Evolutionary conservation across 2,113 vertebrate species (phyloP).

Genomic region (Oryzias melastigma): DNA sequence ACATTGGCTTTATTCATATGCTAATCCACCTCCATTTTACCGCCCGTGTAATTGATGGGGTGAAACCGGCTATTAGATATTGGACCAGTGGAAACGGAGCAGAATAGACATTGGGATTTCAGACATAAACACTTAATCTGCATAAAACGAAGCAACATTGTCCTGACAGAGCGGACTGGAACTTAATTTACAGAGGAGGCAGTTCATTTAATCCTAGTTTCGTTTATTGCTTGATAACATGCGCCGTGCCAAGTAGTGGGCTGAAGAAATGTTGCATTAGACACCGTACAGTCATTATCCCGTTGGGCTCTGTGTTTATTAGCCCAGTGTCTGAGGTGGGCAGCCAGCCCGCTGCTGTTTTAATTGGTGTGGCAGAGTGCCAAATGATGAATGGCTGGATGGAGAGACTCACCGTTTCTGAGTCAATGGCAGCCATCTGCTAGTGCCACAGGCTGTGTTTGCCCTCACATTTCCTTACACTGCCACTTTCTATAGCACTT

Average conservation of each 20-base stretch:
- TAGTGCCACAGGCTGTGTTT: conserved; percentile 44
- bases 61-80: conserved; percentile 58
- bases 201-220: conserved; percentile 6
- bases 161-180: neutral
- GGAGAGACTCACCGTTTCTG: conserved; percentile 38
- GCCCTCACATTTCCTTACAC: conserved; percentile 5
- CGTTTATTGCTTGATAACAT: conserved; percentile 8
- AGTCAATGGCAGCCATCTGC: conserved; percentile 67
- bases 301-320: conserved; percentile 50
- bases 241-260: conserved; percentile 18
- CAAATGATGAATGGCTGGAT: conserved; percentile 57
- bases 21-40: conserved; percentile 65
- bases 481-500: conserved; percentile 26
- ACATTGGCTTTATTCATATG: conserved; percentile 67
- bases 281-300: conserved; percentile 11
- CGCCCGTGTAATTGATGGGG: conserved; percentile 57
- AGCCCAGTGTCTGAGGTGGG: conserved; percentile 45
- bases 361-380: conserved; percentile 69
- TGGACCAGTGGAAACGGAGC: conserved; percentile 20
- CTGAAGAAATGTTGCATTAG: conserved; percentile 28
- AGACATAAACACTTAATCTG: conserved; percentile 45
- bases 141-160: conserved; percentile 20
- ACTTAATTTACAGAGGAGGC: neutral
- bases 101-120: conserved; percentile 22
- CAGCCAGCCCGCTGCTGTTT: conserved; percentile 43